A percentile compares a stretch with the other conserved stretches of the same genome.
These are phyloP conservation scores for Zaprionus capensis DNA, from an alignment of 1,140 invertebrate species.

Conservation along the genomic window DNA sequence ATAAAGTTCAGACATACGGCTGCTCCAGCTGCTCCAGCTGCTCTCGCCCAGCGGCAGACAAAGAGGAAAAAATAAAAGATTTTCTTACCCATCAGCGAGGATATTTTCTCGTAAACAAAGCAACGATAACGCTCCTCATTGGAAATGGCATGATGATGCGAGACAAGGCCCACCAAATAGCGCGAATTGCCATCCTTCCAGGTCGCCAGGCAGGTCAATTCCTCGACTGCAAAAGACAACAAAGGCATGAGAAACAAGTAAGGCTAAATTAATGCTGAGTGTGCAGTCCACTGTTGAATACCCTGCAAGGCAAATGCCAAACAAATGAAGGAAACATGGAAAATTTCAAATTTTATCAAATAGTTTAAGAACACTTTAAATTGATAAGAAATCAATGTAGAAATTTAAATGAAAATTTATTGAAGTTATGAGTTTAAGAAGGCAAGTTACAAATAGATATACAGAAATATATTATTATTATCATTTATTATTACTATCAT, in stretches of 20 bases:
- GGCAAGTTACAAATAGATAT: too few species aligned
- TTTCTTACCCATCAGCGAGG: constrained; percentile 80
- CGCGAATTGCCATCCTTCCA: constrained; percentile 95
- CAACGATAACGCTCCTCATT: constrained; percentile 96
- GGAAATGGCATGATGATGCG: constrained; percentile 91
- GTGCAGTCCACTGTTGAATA: background rate
- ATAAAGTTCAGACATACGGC: constrained; percentile 43
- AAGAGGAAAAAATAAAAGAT: constrained; percentile 23
- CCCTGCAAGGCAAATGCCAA: background rate
- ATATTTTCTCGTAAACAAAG: constrained; percentile 94
- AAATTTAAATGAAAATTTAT: too few species aligned
- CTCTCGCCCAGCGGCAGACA: constrained; percentile 24
- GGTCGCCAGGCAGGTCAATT: constrained; percentile 92
- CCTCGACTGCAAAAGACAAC: constrained; percentile 88
- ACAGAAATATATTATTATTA: too few species aligned
- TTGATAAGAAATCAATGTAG: too few species aligned
- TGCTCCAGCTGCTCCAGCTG: constrained; percentile 53
- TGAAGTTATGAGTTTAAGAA: too few species aligned
- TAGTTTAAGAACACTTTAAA: too few species aligned
- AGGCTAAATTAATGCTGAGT: background rate
- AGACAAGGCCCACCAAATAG: constrained; percentile 92
- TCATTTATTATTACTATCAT: too few species aligned
- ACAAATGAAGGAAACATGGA: too few species aligned
- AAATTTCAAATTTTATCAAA: too few species aligned
- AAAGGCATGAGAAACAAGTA: background rate